phyloP scores from a whole-genome alignment of 92 coral and sea anemone species.

The Palythoa caribaeorum region DNA sequence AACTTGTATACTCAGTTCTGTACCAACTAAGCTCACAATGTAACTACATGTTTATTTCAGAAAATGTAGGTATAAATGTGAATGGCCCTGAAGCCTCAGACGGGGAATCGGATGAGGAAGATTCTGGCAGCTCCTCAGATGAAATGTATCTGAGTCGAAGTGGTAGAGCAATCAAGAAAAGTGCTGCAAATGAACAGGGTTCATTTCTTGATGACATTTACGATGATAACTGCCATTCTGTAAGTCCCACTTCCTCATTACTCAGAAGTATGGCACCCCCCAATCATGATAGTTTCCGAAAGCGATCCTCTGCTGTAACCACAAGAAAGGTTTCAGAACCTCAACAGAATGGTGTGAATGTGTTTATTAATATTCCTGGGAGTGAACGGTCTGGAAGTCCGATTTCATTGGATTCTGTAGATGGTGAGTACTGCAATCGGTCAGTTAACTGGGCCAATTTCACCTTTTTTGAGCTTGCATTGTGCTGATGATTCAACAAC shows the following conservation, averaged over 20 bases:
- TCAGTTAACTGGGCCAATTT: background rate
- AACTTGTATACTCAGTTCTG: no score
- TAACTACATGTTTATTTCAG: background rate
- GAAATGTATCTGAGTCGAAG: constrained; percentile 81
- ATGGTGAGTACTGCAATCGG: constrained; percentile 1
- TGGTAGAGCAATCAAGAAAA: background rate
- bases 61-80: constrained; percentile 31
- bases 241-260: constrained; percentile 26
- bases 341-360: constrained; percentile 21
- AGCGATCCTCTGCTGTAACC: constrained; percentile 27
- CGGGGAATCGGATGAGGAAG: constrained; percentile 72
- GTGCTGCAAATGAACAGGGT: background rate
- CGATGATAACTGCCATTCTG: constrained; percentile 12
- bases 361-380: constrained; percentile 39
- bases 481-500: background rate
- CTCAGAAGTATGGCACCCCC: constrained; percentile 49
- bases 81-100: constrained; percentile 62
- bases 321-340: constrained; percentile 2
- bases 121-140: constrained; percentile 78
- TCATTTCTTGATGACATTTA: constrained; percentile 36
- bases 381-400: constrained; percentile 44
- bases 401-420: constrained; percentile 39
- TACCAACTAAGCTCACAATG: no score
- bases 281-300: constrained; percentile 19
- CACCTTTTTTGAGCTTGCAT: background rate